A percentile compares a stretch with the other conserved stretches of the same genome.
Conservation (phyloP, 1,140 invertebrate species). For the Diabrotica virgifera region DNA sequence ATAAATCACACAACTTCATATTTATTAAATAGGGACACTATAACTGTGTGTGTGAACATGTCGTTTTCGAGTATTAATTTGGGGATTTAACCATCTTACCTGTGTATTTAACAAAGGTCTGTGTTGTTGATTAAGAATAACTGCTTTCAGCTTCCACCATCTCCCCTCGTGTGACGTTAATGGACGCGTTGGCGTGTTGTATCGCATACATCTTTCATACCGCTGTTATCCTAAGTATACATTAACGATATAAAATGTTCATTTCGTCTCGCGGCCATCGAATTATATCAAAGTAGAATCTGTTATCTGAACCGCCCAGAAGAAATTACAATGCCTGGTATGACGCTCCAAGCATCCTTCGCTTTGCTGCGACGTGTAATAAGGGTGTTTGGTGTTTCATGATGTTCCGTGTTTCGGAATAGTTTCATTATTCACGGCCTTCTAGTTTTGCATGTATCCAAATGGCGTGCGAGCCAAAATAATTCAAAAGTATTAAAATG, state of each 20-base stretch:
- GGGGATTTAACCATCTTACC: no score
- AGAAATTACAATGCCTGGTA: slow-evolving; percentile 9
- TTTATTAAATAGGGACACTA: no score
- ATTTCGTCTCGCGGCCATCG: slow-evolving; percentile 5
- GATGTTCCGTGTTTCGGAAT: slow-evolving; percentile 6
- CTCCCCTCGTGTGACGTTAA: background rate
- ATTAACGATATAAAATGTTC: slow-evolving; percentile 11
- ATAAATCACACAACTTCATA: no score
- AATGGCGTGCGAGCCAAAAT: background rate
- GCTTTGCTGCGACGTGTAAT: slow-evolving; percentile 5
- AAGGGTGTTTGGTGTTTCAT: slow-evolving; percentile 10
- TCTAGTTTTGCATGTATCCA: background rate
- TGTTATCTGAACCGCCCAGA: slow-evolving; percentile 12
- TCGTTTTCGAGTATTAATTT: no score
- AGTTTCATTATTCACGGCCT: slow-evolving; percentile 16
- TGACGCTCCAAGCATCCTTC: slow-evolving; percentile 7
- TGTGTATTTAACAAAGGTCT: no score
- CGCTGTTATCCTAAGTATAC: slow-evolving; percentile 13
- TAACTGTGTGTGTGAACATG: no score
- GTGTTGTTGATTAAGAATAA: no score
- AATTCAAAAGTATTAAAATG: no score
- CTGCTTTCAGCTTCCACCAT: no score
- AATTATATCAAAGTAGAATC: slow-evolving; percentile 13
- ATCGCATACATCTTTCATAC: slow-evolving; percentile 8
- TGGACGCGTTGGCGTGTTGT: slow-evolving; percentile 1